Evolutionary conservation across 2,888 invertebrate species (phyloP).

Genomic region (Drosophila seclusa): DNA sequence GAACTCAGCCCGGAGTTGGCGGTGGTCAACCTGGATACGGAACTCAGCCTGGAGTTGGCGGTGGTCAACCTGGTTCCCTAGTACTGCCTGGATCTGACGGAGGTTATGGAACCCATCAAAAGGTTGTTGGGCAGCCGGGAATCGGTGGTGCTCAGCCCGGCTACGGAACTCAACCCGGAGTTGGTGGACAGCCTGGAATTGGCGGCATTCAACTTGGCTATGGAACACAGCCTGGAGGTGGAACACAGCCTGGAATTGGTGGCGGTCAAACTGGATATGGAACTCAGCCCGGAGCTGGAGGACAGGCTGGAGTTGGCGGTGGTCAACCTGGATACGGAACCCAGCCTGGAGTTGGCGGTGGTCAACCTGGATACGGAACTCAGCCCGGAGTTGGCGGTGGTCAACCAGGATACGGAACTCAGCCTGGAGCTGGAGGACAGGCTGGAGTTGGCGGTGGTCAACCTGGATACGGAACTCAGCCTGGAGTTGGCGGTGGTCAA

Average conservation of each 20-base stretch:
- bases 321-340: background rate
- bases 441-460: rapidly evolving
- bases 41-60: no score
- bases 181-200: background rate
- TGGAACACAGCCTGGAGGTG: background rate
- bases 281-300: background rate
- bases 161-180: background rate
- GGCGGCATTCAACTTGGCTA: background rate
- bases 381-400: background rate
- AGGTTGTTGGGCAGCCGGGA: no score
- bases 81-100: no score
- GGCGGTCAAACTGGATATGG: background rate
- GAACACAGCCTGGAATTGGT: background rate
- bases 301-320: background rate
- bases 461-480: rapidly evolving
- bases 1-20: background rate
- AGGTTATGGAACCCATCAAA: no score
- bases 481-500: background rate
- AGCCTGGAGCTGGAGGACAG: background rate
- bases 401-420: background rate
- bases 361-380: background rate
- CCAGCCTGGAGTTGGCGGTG: rapidly evolving
- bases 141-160: no score
- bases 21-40: no score
- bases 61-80: no score